Conservation (phyloP, 1,140 invertebrate genomes). For the Drosophila cardini region DNA sequence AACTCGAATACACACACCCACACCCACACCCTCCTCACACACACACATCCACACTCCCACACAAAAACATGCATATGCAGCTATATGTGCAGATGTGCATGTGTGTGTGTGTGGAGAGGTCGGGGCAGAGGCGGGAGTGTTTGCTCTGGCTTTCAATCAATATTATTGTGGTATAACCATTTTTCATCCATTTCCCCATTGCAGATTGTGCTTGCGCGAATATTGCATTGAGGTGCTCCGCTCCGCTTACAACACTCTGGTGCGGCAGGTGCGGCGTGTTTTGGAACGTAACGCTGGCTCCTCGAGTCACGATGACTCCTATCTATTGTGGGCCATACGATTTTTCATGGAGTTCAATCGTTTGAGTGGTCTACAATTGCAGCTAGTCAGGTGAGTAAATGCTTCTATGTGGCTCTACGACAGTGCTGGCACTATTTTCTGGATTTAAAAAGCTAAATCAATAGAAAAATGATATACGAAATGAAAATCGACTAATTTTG, state of each 20-base stretch:
- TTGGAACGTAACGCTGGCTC: slow-evolving; percentile 80
- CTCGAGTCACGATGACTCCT: slow-evolving; percentile 92
- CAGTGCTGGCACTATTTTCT: too few relatives aligned
- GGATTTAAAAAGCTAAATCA: not conserved
- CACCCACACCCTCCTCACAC: too few relatives aligned
- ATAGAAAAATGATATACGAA: too few relatives aligned
- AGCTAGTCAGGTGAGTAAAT: slow-evolving; percentile 92
- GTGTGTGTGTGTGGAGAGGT: slow-evolving; percentile 20
- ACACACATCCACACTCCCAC: slow-evolving; percentile 16
- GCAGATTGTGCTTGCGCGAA: slow-evolving; percentile 93
- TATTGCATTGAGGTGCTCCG: slow-evolving; percentile 97
- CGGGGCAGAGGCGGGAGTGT: not conserved
- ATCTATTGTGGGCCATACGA: slow-evolving; percentile 96
- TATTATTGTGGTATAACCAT: slow-evolving; percentile 82
- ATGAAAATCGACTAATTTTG: too few relatives aligned
- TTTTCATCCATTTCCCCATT: slow-evolving; percentile 68
- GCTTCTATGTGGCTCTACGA: not conserved
- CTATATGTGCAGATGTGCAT: not conserved
- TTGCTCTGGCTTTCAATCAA: slow-evolving; percentile 75
- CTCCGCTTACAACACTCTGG: slow-evolving; percentile 92
- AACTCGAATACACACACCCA: slow-evolving; percentile 27
- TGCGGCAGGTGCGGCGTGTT: slow-evolving; percentile 83
- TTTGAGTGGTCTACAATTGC: slow-evolving; percentile 92
- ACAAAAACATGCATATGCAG: not conserved
- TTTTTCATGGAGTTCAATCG: slow-evolving; percentile 99